These are phyloP conservation scores for Petrocephalus schoutedeni DNA, from an alignment of 2,797 vertebrate genomes.

Conservation along the genomic window DNA sequence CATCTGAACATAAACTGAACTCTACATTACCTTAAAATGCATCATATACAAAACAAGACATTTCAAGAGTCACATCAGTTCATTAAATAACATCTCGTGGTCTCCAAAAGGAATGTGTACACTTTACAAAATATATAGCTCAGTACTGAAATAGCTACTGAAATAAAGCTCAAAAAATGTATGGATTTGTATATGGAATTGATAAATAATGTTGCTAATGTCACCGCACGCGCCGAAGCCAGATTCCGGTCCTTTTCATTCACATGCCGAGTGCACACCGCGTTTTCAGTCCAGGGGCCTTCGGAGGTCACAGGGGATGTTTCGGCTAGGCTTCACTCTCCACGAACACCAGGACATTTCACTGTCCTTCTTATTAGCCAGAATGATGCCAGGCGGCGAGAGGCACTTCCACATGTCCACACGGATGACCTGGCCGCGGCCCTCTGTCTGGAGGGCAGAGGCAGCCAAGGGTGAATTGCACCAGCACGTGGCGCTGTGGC, in stretches of 20 bases:
- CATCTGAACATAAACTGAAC: background rate
- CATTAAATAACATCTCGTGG: background rate
- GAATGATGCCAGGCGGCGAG: background rate
- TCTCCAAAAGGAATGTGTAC: conserved; percentile 13
- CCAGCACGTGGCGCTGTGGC: background rate
- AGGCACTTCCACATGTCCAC: background rate
- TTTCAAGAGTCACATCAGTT: background rate
- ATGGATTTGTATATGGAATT: conserved; percentile 6
- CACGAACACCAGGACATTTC: background rate
- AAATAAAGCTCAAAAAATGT: background rate
- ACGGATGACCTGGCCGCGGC: background rate
- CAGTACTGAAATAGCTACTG: background rate
- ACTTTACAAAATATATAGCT: conserved; percentile 14
- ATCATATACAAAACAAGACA: conserved; percentile 10
- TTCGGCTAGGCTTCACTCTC: background rate
- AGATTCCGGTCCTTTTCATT: background rate
- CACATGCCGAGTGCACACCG: background rate
- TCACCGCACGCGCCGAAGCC: background rate
- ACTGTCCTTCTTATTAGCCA: background rate
- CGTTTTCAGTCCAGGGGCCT: background rate
- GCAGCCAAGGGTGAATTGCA: background rate
- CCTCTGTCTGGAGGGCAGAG: background rate
- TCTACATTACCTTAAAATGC: background rate
- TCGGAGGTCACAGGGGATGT: background rate
- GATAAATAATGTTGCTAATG: background rate